Percentiles rank a stretch among this genome's conserved stretches.
phyloP scores from a whole-genome alignment of 1,140 invertebrate genomes.

The Pachypeltis micranthus region DNA sequence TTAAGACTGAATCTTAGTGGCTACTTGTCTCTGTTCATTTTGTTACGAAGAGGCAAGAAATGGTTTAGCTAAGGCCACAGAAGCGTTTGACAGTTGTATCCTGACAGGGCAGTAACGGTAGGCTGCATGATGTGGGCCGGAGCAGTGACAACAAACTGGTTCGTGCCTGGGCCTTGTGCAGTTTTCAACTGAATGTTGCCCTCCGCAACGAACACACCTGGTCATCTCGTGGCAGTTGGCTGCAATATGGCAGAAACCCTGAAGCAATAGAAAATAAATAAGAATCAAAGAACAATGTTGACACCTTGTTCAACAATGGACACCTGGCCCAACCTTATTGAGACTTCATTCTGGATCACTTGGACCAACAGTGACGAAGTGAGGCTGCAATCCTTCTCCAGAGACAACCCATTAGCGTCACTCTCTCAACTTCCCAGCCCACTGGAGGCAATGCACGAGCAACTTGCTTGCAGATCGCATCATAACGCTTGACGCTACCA shows the following conservation, averaged over 20 bases:
- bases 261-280: too few relatives aligned
- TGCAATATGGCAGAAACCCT: constrained; percentile 44
- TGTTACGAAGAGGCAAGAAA: background rate
- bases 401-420: too few relatives aligned
- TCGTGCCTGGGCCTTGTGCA: constrained; percentile 39
- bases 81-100: constrained; percentile 33
- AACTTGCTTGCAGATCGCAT: too few relatives aligned
- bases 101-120: constrained; percentile 41
- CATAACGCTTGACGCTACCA: too few relatives aligned
- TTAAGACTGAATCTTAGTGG: too few relatives aligned
- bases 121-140: constrained; percentile 42
- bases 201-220: constrained; percentile 42
- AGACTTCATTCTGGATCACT: too few relatives aligned
- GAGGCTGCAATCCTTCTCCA: too few relatives aligned
- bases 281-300: background rate
- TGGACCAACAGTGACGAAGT: too few relatives aligned
- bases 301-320: background rate
- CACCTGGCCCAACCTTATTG: too few relatives aligned
- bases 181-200: constrained; percentile 39
- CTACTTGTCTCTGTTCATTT: too few relatives aligned
- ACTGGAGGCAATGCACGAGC: too few relatives aligned
- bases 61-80: background rate
- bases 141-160: constrained; percentile 42
- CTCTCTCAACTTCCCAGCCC: too few relatives aligned
- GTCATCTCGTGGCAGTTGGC: constrained; percentile 39